Evolutionary conservation across 2,888 invertebrate genomes (phyloP), one percentile per base, ranked within the genome.

Genomic region (Pasiphila rectangulata): DNA sequence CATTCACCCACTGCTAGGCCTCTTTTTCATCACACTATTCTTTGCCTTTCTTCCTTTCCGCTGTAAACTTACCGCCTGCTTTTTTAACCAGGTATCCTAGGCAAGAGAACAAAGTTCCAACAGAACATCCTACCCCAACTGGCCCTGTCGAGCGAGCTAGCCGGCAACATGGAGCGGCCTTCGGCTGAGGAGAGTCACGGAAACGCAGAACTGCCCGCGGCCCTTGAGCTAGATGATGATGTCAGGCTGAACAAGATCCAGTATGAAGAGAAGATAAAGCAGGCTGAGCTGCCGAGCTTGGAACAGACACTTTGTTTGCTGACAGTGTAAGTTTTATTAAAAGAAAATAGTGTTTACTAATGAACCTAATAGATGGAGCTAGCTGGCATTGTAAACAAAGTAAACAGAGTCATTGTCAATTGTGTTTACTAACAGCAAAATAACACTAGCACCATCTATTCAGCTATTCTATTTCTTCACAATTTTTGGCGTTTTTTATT

Each of bases 31-130:
- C n/a, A n/a, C n/a, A n/a, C n/a, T n/a, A n/a, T n/a, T n/a, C n/a
- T n/a, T n/a, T n/a, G n/a, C n/a, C n/a, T n/a, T n/a, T n/a, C n/a
- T n/a, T n/a, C n/a, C n/a, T n/a, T n/a, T n/a, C n/a, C n/a, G n/a
- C n/a, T n/a, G n/a, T n/a, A n/a, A n/a, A n/a, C n/a, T n/a, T n/a
- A n/a, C n/a, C n/a, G n/a, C n/a, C n/a, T n/a, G n/a, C n/a, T n/a
- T n/a, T n/a, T n/a, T n/a, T n/a, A n/a, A n/a, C 20, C 29, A 46
- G 96, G 97, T 59, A 92, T 94, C 21, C 81, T 98, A 57, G 98
- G 98, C 0, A 95, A 95, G 72, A 91, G 98, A 53, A 99, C 99
- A 4, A 94, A 94, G 64, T 97, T 93, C 72, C 99, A 99, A 75
- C 91, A 93, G 60, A 93, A 92, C 29, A 91, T 94, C 20, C 79